These are phyloP conservation scores for Sycophila texana DNA, from an alignment of 2,888 invertebrate species.

Conservation along the genomic window DNA sequence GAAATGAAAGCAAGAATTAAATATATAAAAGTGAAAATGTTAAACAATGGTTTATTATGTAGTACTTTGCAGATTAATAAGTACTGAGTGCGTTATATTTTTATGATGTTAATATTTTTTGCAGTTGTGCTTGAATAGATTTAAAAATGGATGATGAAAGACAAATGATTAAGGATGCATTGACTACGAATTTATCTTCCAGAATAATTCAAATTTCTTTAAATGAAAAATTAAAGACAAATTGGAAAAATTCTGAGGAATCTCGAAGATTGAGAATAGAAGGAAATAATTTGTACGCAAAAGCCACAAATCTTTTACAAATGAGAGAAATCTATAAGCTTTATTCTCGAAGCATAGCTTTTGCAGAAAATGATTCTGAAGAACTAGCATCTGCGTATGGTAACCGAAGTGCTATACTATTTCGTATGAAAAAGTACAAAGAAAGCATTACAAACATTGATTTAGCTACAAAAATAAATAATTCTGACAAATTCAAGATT, in stretches of 20 bases:
- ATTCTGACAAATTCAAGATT: conserved; percentile 79
- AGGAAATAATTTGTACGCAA: conserved; percentile 19
- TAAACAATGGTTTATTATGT: too few species aligned
- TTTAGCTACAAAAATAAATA: conserved; percentile 78
- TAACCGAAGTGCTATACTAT: conserved; percentile 86
- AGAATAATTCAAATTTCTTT: background rate
- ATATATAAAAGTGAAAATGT: too few species aligned
- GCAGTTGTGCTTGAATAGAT: too few species aligned
- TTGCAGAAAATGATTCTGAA: conserved; percentile 79
- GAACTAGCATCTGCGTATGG: conserved; percentile 82
- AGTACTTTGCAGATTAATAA: too few species aligned
- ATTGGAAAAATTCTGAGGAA: conserved; percentile 18
- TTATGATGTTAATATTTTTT: too few species aligned
- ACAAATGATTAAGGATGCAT: too few species aligned
- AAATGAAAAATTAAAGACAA: conserved; percentile 16
- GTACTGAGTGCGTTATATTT: too few species aligned
- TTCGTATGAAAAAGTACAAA: conserved; percentile 79
- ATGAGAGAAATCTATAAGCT: conserved; percentile 5
- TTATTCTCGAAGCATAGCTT: conserved; percentile 77
- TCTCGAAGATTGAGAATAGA: background rate
- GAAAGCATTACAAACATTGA: conserved; percentile 84
- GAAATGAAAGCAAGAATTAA: too few species aligned
- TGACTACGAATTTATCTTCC: too few species aligned
- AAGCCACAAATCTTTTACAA: background rate
- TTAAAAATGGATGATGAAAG: too few species aligned